Percentiles rank a stretch among this genome's conserved stretches.
phyloP scores from a whole-genome alignment of 1,140 invertebrate genomes.

The Brachionus paranguensis region DNA sequence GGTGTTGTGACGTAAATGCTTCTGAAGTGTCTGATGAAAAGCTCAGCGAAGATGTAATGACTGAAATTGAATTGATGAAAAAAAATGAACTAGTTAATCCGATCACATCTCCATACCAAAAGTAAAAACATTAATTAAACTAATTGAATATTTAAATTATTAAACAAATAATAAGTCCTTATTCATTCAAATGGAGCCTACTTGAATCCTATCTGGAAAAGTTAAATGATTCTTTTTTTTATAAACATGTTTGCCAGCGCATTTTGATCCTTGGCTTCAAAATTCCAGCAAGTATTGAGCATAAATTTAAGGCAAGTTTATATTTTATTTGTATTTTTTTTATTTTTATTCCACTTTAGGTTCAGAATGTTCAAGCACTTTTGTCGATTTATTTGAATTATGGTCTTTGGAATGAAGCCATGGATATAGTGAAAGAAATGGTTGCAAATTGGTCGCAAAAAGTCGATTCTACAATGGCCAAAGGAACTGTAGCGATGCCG shows the following conservation, averaged over 20 bases:
- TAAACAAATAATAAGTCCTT: not conserved
- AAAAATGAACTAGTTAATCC: not conserved
- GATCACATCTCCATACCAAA: not conserved
- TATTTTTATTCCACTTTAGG: not conserved
- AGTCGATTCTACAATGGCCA: not conserved
- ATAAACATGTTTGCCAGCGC: slow-evolving; percentile 25
- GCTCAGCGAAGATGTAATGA: not conserved
- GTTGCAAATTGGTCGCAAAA: not conserved
- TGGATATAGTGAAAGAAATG: not conserved
- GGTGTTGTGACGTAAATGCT: not conserved
- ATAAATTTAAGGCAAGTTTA: slow-evolving; percentile 4
- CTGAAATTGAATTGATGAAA: slow-evolving; percentile 8
- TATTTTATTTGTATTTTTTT: too few species aligned
- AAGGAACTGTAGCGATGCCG: not conserved
- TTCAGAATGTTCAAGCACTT: not conserved
- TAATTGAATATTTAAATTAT: not conserved
- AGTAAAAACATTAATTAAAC: not conserved
- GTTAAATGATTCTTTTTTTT: not conserved
- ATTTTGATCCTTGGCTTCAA: not conserved
- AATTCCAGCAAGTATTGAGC: not conserved
- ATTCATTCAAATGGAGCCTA: slow-evolving; percentile 21
- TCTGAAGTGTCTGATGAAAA: not conserved
- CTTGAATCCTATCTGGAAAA: slow-evolving; percentile 1
- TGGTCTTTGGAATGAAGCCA: slow-evolving; percentile 16
- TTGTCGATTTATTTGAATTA: not conserved